Conservation (phyloP, 1,140 invertebrate genomes). For the Trachelipus rathkii region DNA sequence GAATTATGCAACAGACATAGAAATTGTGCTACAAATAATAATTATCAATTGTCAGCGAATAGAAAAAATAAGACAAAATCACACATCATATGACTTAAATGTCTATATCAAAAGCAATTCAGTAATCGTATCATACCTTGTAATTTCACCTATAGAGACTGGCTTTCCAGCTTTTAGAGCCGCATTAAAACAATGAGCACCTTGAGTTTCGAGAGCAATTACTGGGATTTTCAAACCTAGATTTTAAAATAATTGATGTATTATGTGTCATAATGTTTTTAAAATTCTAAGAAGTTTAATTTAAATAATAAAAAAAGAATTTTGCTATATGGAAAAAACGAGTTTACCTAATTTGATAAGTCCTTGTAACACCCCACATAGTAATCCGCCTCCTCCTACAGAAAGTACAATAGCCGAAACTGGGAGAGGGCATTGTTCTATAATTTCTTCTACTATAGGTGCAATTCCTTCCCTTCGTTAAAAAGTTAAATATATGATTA, state of each 20-base stretch:
- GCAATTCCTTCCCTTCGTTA: conserved; percentile 52
- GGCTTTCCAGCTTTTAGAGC: conserved; percentile 51
- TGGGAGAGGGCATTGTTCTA: conserved; percentile 47
- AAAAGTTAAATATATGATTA: conserved; percentile 45
- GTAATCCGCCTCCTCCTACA: conserved; percentile 56
- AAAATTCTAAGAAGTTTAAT: too few relatives aligned
- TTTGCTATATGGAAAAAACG: conserved; percentile 18
- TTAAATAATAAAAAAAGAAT: conserved; percentile 4
- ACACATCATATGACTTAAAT: too few relatives aligned
- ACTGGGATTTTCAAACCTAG: conserved; percentile 50
- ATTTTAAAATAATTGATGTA: too few relatives aligned
- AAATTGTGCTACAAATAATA: too few relatives aligned
- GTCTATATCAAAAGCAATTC: too few relatives aligned
- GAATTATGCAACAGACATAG: too few relatives aligned
- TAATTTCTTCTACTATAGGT: conserved; percentile 54
- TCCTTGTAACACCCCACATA: conserved; percentile 50
- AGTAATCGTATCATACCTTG: conserved; percentile 49
- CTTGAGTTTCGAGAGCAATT: conserved; percentile 56
- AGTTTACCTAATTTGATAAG: conserved; percentile 45
- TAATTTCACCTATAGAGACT: conserved; percentile 52
- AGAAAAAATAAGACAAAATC: too few relatives aligned
- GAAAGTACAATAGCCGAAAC: conserved; percentile 52
- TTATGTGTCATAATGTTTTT: too few relatives aligned
- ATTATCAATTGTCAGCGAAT: too few relatives aligned
- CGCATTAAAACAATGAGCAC: conserved; percentile 54